Base-by-base conservation (phyloP, 2,888 invertebrate species). In the Drosophila limbata region DNA sequence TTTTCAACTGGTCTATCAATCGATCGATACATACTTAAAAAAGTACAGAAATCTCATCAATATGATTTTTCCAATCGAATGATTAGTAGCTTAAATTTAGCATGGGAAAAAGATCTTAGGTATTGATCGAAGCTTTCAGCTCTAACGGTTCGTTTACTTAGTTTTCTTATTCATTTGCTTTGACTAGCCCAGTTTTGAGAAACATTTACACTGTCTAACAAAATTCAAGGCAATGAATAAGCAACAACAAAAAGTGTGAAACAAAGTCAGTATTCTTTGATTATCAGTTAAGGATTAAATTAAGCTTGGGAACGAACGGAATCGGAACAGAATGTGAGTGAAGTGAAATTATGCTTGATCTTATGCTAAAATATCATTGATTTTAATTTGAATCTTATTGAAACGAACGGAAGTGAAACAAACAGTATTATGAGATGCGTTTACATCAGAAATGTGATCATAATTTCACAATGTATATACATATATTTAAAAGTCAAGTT, bases 71-170 rank as follows among this genome's bases (percentile, higher is more conserved):
- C 9, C 47, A 47, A 28, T n/a, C 50, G 13, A 19, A 13, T 48
- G 48, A 39, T 48, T 8, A 13, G 21, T 25, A 21, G 44, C 44
- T 44, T 2, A 21, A 44, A 21, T 8, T 40, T 25, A 25, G 8
- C 8, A 21, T n/a, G 25, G 13, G 4, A 21, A 28, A 28, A 28
- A 10, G 15, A 40, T 15, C n/a, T 52, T 28, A 13, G 13, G 15
- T 28, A 21, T 31, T 56, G 50, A 66, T 11, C 66, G 52, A 51
- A 39, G 51, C 21, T 21, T 25, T 25, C 25, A 25, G 25, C 25
- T 42, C 17, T 44, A 73, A 67, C 45, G 56, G 73, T 73, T 52
- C 40, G 48, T 33, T 19, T 5, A 21, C 55, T 11, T 31, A 56
- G 55, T 55, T 48, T 56, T 39, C 8, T n/a, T n/a, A 21, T 31